These are phyloP conservation scores for Chiloscyllium plagiosum DNA, from an alignment of 2,113 vertebrate species.

Conservation along the genomic window DNA sequence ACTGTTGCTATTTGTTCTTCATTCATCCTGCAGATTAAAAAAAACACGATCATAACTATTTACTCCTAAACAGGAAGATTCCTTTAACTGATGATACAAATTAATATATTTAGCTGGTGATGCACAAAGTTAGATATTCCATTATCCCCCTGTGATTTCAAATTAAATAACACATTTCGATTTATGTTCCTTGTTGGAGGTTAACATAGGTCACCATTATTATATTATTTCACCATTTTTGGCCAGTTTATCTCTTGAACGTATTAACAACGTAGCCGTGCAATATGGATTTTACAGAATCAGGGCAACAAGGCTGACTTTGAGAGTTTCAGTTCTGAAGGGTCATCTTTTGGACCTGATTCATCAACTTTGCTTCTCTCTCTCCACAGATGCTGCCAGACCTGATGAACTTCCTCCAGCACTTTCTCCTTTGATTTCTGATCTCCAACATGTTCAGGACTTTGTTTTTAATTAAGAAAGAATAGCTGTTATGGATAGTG, in stretches of 20 bases:
- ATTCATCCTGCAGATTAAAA: slow-evolving; percentile 75
- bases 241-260: neutral
- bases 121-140: neutral
- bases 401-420: too few relatives aligned
- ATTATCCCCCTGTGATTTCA: neutral
- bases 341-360: too few relatives aligned
- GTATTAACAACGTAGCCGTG: neutral
- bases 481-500: neutral
- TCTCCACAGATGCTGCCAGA: too few relatives aligned
- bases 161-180: neutral
- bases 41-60: neutral
- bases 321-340: too few relatives aligned
- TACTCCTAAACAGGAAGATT: neutral
- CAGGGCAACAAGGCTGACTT: neutral
- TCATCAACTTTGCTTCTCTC: too few relatives aligned
- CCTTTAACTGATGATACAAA: too few relatives aligned
- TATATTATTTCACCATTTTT: neutral
- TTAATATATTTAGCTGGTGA: neutral
- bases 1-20: slow-evolving; percentile 98
- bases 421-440: too few relatives aligned
- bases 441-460: too few relatives aligned
- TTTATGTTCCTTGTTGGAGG: neutral
- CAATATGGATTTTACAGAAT: neutral
- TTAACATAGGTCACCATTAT: neutral
- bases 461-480: too few relatives aligned